Evolutionary conservation across 2,888 invertebrate genomes (phyloP), one percentile per base, ranked within the genome.

Genomic region (Stictocephala bisonia): DNA sequence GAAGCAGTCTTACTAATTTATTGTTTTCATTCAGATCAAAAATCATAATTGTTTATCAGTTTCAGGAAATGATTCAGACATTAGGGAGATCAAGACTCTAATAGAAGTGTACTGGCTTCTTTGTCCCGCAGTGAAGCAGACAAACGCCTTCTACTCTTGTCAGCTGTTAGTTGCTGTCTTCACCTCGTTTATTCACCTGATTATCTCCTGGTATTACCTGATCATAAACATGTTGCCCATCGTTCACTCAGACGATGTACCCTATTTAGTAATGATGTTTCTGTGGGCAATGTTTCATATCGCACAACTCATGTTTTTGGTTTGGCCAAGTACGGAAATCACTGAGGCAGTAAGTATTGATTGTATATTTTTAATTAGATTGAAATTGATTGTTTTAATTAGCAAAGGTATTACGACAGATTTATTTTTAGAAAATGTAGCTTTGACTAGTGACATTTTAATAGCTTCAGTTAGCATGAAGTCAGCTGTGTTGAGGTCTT

Each of bases 141-240:
- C 60, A n/a, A 60, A 40, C 40, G 4, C 35, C 60, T 60, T 60
- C 60, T 60, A 35, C 60, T 18, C 35, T 20, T 60, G 20, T 60
- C 60, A 60, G 31, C 60, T 60, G 11, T 24, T 60, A 22, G 60
- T 22, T 1, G 31, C 60, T 24, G 35, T 60, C 6, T 60, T 60
- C 35, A 22, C 35, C 9, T 31, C 60, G 7, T 60, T 60, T 40
- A 31, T 60, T 40, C 60, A 60, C 40, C 31, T 31, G 7, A 29
- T 60, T 22, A 40, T 60, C 60, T 35, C 60, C n/a, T 40, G 31
- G 15, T 60, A 60, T 29, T 60, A 60, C 40, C 22, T 60, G 29
- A 35, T 60, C 40, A 20, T 60, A 1, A 31, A 60, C 60, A 35
- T 60, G 15, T 56, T 27, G 56, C 56, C 56, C 1, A 56, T 31